Evolutionary conservation across 2,113 vertebrate species (phyloP).

Genomic region (Epinephelus fuscoguttatus): DNA sequence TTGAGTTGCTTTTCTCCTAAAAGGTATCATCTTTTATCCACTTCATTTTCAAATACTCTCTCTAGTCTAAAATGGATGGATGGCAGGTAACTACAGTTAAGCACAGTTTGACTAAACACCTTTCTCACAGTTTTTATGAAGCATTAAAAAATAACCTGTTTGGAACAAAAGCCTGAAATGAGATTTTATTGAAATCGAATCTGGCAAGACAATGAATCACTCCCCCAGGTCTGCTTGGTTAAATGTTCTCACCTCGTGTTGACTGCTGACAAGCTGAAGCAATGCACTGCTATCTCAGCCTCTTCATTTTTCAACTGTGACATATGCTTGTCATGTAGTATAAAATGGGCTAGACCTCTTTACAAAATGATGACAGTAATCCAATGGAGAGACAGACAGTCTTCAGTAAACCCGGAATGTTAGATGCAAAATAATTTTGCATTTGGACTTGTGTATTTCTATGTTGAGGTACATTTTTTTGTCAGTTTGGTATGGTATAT

Average conservation of each 20-base stretch:
- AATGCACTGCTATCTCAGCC: not conserved
- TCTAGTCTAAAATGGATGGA: constrained; percentile 6
- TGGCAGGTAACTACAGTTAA: not conserved
- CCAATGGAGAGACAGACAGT: not conserved
- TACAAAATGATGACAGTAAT: not conserved
- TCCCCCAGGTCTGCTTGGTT: not conserved
- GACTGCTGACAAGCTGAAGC: not conserved
- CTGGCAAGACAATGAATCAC: not conserved
- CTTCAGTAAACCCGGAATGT: not conserved
- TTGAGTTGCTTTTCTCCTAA: constrained; percentile 3
- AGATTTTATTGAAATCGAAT: constrained; percentile 11
- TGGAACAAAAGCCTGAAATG: not conserved
- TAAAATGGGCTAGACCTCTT: not conserved
- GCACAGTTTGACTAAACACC: not conserved
- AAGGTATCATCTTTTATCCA: constrained; percentile 6
- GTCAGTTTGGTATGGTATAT: no score
- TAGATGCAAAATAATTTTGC: no score
- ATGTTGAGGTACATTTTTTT: no score
- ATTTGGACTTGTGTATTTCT: not conserved
- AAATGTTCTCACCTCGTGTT: not conserved
- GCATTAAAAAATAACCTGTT: constrained; percentile 12
- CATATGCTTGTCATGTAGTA: not conserved
- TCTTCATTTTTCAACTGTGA: constrained; percentile 9
- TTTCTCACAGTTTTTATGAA: not conserved
- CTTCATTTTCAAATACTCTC: constrained; percentile 1